phyloP scores from a whole-genome alignment of 2,888 invertebrate genomes.

The Ferdinandea cuprea region DNA sequence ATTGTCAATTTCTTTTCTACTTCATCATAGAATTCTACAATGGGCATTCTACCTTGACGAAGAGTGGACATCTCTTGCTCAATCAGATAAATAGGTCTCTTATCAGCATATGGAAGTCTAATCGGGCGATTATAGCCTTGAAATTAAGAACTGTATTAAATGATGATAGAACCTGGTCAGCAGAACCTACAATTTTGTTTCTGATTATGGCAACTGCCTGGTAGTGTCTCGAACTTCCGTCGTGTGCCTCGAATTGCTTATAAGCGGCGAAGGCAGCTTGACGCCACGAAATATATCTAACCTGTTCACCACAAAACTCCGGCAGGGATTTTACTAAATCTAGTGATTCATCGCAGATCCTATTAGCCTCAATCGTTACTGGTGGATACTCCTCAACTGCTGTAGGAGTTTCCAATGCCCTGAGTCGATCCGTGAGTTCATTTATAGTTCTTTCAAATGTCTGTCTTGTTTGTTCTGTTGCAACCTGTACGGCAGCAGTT shows the following conservation, averaged over 20 bases:
- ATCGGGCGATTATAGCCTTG: slow-evolving; percentile 52
- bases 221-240: no score
- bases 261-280: no score
- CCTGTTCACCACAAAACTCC: no score
- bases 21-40: slow-evolving; percentile 69
- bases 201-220: no score
- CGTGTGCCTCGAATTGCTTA: neutral
- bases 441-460: neutral
- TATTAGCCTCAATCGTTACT: slow-evolving; percentile 3
- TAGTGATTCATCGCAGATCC: slow-evolving; percentile 2
- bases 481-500: neutral
- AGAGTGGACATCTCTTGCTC: slow-evolving; percentile 65
- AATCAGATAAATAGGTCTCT: slow-evolving; percentile 58
- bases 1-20: slow-evolving; percentile 70
- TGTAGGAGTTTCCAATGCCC: slow-evolving; percentile 4
- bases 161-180: slow-evolving; percentile 50
- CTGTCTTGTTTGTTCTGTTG: slow-evolving; percentile 12
- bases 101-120: slow-evolving; percentile 74
- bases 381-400: slow-evolving; percentile 5
- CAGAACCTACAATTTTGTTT: no score
- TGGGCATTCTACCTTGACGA: slow-evolving; percentile 58
- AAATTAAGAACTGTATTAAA: slow-evolving; percentile 71
- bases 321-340: no score
- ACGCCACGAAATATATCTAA: no score
- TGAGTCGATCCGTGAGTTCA: slow-evolving; percentile 3